Base-by-base conservation (phyloP, 2,888 invertebrate genomes). In the Drosophila recens region DNA sequence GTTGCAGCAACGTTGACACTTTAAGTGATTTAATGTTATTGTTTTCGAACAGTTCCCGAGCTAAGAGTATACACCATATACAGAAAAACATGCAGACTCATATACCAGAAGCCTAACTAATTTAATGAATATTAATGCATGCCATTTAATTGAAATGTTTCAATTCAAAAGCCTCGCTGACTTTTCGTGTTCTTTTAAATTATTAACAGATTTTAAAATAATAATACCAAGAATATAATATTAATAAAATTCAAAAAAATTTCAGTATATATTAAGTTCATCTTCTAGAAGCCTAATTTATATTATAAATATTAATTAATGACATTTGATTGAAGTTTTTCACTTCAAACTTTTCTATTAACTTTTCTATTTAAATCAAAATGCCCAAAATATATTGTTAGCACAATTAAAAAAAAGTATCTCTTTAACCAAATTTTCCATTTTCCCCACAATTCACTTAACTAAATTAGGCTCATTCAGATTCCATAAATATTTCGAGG, bases 21-120 rank as follows among this genome's bases (percentile, higher is more conserved):
- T 90, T 84, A 91, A 91, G 91, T 91, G 91, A 91, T 91, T 91
- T 91, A 91, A 91, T 90, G 90, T 90, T 87, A 91, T 90, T 87
- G 91, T 89, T 87, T 79, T 79, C 54, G 67, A 61, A 65, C 66
- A 67, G 71, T 45, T 59, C 38, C 40, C 33, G 53, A 52, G 56
- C 59, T 45, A 59, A 45, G 33, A 49, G 46, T 43, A 38, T 11
- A 45, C 53, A 34, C 27, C 56, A 48, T 20, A n/a, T 30, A 36
- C n/a, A 30, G 2, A 36, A 13, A 36, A n/a, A 36, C 13, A 36
- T 13, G 13, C 13, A 13, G 11, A 43, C 38, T 36, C 40, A 27
- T 57, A 17, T 43, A 64, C 46, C 34, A 34, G 45, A 15, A 64
- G 64, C 53, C 64, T 49, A 62, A 73, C 67, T 64, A 78, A 67